Evolutionary conservation across 1,140 invertebrate species (phyloP), one percentile per base, ranked within the genome.

Genomic region (Papilio dardanus): DNA sequence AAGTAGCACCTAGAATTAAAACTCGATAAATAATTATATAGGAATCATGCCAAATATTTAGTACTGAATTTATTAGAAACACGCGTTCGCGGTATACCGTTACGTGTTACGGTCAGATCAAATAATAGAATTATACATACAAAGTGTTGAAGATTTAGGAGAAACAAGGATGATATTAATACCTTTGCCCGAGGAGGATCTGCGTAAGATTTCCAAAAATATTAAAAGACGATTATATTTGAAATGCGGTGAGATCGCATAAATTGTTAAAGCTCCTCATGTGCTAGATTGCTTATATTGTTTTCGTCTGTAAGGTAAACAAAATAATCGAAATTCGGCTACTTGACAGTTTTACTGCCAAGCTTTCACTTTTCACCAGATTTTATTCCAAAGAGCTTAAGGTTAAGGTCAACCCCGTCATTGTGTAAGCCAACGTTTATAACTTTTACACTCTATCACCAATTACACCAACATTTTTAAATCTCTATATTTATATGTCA

Each of bases 1-100:
- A 77, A 74, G 65, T 69, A n/a, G 19, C 74, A 81, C 77, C 76
- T 76, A 82, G 77, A 83, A 82, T 84, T 83, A 80, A 79, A 75
- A 79, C 75, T 68, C 33, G 67, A 62, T 80, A 71, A 62, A 62
- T 62, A 62, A 62, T 62, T 1, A 14, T 14, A 28, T 21, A 62
- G 54, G 54, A 62, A 62, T 62, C 54, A 62, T 77, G 54, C 58
- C 54, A 62, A 62, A 62, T 62, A 62, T 62, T 62, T 16, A 30
- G 54, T 14, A 14, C 10, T 62, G 54, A 62, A 62, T 62, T 62
- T 62, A 62, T 28, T 28, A 28, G 54, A 62, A 28, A 62, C 54
- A 62, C 54, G 54, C 54, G 54, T 62, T 62, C 10, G 10, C 24
- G 24, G 12, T 62, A 58, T 24, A 28, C n/a, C n/a, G n/a, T n/a